Evolutionary conservation across 2,113 vertebrate genomes (phyloP), one percentile per base, ranked within the genome.

Genomic region (Chascanopsetta lugubris): DNA sequence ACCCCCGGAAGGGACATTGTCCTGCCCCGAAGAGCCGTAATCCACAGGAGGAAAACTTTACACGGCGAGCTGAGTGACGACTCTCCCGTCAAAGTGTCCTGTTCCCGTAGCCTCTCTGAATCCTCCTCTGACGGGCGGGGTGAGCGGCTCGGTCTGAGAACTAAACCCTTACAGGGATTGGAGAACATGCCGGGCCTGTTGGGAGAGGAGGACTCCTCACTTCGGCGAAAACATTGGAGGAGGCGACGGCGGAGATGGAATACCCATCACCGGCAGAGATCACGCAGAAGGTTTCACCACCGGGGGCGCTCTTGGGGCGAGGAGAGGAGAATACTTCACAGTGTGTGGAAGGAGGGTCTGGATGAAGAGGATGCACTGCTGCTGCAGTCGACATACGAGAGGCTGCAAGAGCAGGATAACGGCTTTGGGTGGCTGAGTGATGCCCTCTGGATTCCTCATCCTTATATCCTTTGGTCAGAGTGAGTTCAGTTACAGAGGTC

Each of bases 1-100:
- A 99, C 97, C 38, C 97, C 97, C 7, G 97, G 97, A 65, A 93
- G 97, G 88, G 96, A 98, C 89, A 95, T 96, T 76, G 75, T 94
- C 91, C 86, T 94, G 77, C 0, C 92, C 84, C 59, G 15, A 34
- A 79, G 75, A 77, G 40, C 50, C 18, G 12, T 65, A 2, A 29
- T 84, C 59, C 72, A 82, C 62, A 74, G 53, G 61, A 79, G 72
- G 63, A 87, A 69, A 62, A 77, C 11, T 13, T 62, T 56, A 18
- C 36, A 60, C 8, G 25, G 69, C 9, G 10, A 40, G 5, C 45
- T 47, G 12, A 22, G 15, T 30, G 47, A 68, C 24, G 12, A 55
- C 3, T 56, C 32, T 40, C 46, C 76, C 12, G 6, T 61, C 25
- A n/a, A 48, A 6, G 43, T 22, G 51, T 79, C 79, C 2, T 76